A percentile compares a stretch with the other conserved stretches of the same genome.
phyloP scores from a whole-genome alignment of 2,797 vertebrate genomes.

The Hozukius guyotensis region DNA sequence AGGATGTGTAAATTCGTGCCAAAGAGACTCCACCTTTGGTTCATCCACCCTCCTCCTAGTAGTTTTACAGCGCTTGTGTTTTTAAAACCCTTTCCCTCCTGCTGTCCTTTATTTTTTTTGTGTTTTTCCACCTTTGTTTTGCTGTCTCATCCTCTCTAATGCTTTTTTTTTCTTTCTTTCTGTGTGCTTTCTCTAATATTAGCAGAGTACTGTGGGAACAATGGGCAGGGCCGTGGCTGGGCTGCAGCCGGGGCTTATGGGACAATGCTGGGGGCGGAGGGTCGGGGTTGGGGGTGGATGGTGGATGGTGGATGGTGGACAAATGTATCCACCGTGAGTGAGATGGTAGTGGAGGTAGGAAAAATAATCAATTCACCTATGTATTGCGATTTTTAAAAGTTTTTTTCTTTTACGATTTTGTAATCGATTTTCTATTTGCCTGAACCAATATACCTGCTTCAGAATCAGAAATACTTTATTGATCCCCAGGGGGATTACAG shows the following conservation, averaged over 20 bases:
- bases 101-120: neutral
- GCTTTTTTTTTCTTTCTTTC: neutral
- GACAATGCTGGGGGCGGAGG: neutral
- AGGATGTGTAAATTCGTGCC: neutral
- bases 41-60: neutral
- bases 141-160: neutral
- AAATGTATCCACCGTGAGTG: neutral
- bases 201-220: neutral
- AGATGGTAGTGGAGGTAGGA: neutral
- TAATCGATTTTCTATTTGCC: too few relatives aligned
- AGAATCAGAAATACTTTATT: too few relatives aligned
- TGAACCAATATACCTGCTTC: neutral
- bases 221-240: neutral
- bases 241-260: constrained; percentile 6
- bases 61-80: neutral
- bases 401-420: neutral
- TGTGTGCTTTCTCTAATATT: neutral
- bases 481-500: too few relatives aligned
- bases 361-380: neutral
- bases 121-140: neutral
- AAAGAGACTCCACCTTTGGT: neutral
- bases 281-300: neutral
- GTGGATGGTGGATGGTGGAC: neutral
- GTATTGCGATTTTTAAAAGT: neutral
- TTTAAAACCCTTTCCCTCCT: neutral